Evolutionary conservation across 2,888 invertebrate species (phyloP), one percentile per base, ranked within the genome.

Genomic region (Eucera pruinosa): DNA sequence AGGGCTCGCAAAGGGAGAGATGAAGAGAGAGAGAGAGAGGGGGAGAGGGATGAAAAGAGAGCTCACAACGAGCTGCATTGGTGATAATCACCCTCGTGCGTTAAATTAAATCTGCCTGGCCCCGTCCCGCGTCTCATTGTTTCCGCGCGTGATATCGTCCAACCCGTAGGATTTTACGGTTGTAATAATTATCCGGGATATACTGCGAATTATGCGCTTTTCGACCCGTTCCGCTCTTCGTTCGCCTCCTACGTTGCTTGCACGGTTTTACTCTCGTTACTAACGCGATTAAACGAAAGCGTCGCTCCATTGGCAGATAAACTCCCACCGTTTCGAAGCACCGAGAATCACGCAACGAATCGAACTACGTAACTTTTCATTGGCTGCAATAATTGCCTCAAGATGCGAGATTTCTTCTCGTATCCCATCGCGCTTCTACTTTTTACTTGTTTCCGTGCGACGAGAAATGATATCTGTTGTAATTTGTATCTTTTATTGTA

Each of bases 61-160:
- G 36, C 47, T 67, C 41, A 48, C n/a, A 62, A 61, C 66, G 70
- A 55, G 69, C 52, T 15, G 80, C 80, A 86, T 86, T 84, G 86
- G 86, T 86, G 86, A 79, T 81, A 86, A 86, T 84, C 78, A 73
- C 57, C 71, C 61, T 52, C 23, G 67, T 30, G 66, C 74, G 80
- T 80, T 83, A 77, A 80, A 86, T 81, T 71, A 81, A 83, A 83
- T 79, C 69, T 76, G 47, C 25, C n/a, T n/a, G n/a, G n/a, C n/a
- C n/a, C 39, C 48, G 36, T 30, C 33, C 15, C 39, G 23, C 41
- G 55, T 27, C 36, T 69, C 76, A 68, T 79, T 79, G 77, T 77
- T 79, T 54, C 58, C 67, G 52, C 30, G 76, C 43, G 64, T 68
- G 76, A 50, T 81, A 81, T 83, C 77, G 50, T 57, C 79, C 36